A percentile compares a stretch with the other conserved stretches of the same genome.
phyloP scores from a whole-genome alignment of 1,140 invertebrate species.

The Drosophila jambulina region DNA sequence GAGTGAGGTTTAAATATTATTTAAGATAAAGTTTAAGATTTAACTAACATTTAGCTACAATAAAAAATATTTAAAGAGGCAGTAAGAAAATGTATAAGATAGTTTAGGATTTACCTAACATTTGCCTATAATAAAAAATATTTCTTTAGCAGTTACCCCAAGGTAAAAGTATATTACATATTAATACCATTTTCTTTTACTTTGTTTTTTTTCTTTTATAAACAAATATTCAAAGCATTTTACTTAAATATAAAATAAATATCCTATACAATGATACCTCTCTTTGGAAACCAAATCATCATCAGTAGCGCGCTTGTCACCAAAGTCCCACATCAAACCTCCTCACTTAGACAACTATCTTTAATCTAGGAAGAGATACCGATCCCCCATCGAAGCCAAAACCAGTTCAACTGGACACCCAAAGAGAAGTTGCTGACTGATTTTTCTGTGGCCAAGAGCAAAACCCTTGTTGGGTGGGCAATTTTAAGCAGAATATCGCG shows the following conservation, averaged over 20 bases:
- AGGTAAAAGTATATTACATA: too few species aligned
- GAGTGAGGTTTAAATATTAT: too few species aligned
- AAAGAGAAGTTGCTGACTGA: conserved; percentile 36
- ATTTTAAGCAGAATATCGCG: conserved; percentile 55
- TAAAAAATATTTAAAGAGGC: neutral
- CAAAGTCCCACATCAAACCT: neutral
- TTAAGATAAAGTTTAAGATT: neutral
- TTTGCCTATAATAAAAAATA: too few species aligned
- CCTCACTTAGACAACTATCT: neutral
- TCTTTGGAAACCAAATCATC: conserved; percentile 1
- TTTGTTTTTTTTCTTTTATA: too few species aligned
- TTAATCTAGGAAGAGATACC: conserved; percentile 18
- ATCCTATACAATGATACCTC: neutral
- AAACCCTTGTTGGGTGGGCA: conserved; percentile 74
- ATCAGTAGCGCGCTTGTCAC: neutral
- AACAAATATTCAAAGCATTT: neutral
- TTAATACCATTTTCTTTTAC: neutral
- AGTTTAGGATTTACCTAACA: too few species aligned
- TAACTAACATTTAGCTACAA: too few species aligned
- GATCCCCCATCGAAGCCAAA: conserved; percentile 10
- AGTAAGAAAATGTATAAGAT: neutral
- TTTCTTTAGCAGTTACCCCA: too few species aligned
- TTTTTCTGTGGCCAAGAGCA: conserved; percentile 13
- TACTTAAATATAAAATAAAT: neutral
- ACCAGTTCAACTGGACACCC: conserved; percentile 50